Evolutionary conservation across 2,888 invertebrate genomes (phyloP).

Genomic region (Melangyna quadrimaculata): DNA sequence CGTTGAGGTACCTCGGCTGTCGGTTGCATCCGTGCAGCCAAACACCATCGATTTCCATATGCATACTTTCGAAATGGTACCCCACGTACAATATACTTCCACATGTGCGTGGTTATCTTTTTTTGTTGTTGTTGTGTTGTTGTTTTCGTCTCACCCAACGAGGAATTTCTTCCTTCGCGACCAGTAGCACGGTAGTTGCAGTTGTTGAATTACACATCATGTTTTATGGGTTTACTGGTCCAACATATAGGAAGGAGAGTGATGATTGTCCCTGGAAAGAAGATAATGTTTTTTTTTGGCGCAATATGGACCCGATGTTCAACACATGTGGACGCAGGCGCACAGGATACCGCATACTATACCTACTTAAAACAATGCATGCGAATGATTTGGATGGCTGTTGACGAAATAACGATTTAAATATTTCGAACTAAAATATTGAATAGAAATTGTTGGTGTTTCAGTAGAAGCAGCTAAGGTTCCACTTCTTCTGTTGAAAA

Average conservation of each 20-base stretch:
- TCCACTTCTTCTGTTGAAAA: not conserved
- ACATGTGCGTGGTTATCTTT: conserved; percentile 52
- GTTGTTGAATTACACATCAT: conserved; percentile 29
- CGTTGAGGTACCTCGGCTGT: conserved; percentile 38
- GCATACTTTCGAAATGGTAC: conserved; percentile 14
- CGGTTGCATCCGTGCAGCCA: conserved; percentile 17
- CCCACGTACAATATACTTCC: conserved; percentile 41
- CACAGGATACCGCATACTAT: conserved; percentile 27
- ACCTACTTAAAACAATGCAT: conserved; percentile 8
- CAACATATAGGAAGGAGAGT: not conserved
- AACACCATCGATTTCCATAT: conserved; percentile 41
- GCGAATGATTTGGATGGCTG: conserved; percentile 9
- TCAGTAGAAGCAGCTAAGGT: not conserved
- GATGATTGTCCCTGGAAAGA: not conserved
- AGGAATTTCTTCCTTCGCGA: conserved; percentile 7
- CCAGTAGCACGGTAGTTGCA: conserved; percentile 30
- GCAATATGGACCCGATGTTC: conserved; percentile 67
- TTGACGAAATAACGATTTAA: not conserved
- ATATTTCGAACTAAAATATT: not conserved
- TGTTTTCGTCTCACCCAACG: not conserved
- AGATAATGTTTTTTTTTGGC: conserved; percentile 50
- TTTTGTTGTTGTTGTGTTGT: not conserved
- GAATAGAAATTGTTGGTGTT: not conserved
- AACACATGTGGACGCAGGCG: conserved; percentile 66
- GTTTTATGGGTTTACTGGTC: conserved; percentile 54